Evolutionary conservation across 2,888 invertebrate species (phyloP).

Genomic region (Amphipyra tragopoginis): DNA sequence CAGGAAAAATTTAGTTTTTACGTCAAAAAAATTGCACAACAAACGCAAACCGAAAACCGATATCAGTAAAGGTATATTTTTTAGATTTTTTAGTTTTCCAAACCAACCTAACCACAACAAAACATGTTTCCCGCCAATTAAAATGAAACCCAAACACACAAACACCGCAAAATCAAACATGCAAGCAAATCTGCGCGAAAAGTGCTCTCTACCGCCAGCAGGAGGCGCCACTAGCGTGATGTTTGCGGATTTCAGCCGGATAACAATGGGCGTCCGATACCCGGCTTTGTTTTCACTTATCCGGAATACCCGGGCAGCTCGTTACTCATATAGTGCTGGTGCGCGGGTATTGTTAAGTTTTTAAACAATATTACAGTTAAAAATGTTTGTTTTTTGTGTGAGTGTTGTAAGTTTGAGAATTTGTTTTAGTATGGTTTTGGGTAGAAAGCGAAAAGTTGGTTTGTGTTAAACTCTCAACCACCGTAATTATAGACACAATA

Average conservation of each 20-base stretch:
- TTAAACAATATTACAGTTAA: conserved; percentile 33
- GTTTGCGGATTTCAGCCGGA: conserved; percentile 76
- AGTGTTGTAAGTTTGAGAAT: conserved; percentile 1
- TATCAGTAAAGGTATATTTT: no score
- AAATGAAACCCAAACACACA: conserved; percentile 21
- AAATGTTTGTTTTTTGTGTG: conserved; percentile 35
- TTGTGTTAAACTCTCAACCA: no score
- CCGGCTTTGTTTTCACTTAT: conserved; percentile 78
- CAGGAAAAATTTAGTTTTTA: no score
- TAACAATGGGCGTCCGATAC: conserved; percentile 76
- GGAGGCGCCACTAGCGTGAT: conserved; percentile 56
- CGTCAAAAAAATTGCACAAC: no score
- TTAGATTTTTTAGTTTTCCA: not conserved
- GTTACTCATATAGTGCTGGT: conserved; percentile 71
- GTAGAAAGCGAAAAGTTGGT: not conserved
- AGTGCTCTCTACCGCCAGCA: conserved; percentile 31
- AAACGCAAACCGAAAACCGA: no score
- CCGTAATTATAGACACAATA: no score
- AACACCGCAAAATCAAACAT: conserved; percentile 55
- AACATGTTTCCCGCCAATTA: conserved; percentile 39
- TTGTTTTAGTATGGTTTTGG: not conserved
- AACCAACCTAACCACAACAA: not conserved
- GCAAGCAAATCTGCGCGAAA: conserved; percentile 58
- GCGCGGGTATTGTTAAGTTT: conserved; percentile 47
- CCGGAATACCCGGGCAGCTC: conserved; percentile 67